Conservation (phyloP, 2,797 vertebrate species). For the Lithobates sylvaticus region DNA sequence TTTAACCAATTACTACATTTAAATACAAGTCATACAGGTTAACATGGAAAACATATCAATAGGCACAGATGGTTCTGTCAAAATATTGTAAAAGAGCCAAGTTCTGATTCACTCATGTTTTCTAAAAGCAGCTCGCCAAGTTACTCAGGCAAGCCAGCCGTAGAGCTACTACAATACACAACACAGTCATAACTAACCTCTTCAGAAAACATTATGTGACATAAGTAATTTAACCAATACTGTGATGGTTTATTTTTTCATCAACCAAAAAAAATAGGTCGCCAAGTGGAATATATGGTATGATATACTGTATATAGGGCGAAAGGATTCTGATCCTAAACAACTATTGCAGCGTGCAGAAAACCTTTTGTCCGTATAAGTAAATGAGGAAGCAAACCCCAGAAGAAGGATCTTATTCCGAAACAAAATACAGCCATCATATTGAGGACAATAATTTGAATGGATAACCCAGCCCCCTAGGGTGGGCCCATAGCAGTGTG, state of each 20-base stretch:
- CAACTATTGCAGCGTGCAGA: background rate
- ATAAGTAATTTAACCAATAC: background rate
- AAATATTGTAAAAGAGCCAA: background rate
- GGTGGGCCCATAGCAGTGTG: too few relatives aligned
- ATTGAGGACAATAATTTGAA: too few relatives aligned
- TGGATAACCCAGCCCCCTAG: too few relatives aligned
- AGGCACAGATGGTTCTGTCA: slow-evolving; percentile 6
- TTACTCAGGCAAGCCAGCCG: background rate
- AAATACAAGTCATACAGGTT: background rate
- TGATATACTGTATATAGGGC: too few relatives aligned
- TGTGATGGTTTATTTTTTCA: background rate
- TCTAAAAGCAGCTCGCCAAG: background rate
- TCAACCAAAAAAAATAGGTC: too few relatives aligned
- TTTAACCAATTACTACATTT: background rate
- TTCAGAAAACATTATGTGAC: too few relatives aligned
- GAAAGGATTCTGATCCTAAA: background rate
- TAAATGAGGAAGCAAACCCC: too few relatives aligned
- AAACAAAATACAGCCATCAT: too few relatives aligned
- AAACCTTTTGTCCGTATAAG: too few relatives aligned
- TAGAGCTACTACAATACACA: background rate
- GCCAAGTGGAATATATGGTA: too few relatives aligned
- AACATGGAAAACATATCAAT: background rate
- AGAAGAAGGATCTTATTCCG: too few relatives aligned
- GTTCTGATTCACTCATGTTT: background rate
- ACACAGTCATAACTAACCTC: background rate